Conservation (phyloP, 2,888 invertebrate species). For the Elysia crispata region DNA sequence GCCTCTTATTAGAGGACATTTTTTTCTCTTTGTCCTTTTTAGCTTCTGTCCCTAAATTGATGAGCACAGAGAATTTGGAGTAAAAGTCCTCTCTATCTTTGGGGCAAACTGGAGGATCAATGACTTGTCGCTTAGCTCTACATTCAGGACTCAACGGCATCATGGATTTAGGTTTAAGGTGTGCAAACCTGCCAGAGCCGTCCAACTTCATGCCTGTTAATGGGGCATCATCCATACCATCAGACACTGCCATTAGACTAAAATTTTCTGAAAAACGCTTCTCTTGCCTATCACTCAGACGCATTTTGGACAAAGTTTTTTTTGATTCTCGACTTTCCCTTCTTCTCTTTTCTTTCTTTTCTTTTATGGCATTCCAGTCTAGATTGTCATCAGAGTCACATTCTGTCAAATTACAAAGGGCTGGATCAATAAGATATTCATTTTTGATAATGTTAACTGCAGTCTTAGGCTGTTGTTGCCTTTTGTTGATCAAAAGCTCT, state of each 20-base stretch:
- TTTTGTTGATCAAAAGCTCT: constrained; percentile 56
- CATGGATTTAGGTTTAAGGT: constrained; percentile 43
- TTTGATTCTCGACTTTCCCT: constrained; percentile 62
- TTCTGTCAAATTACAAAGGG: constrained; percentile 62
- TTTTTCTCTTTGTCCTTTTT: constrained; percentile 71
- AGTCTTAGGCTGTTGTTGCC: constrained; percentile 52
- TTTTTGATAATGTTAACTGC: constrained; percentile 65
- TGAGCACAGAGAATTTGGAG: constrained; percentile 85
- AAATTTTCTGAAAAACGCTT: constrained; percentile 62
- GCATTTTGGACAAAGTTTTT: constrained; percentile 61
- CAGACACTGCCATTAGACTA: constrained; percentile 32
- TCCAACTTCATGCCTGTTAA: constrained; percentile 58
- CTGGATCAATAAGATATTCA: constrained; percentile 61
- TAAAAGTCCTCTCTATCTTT: constrained; percentile 69
- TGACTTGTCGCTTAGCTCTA: constrained; percentile 47
- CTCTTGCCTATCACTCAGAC: constrained; percentile 60
- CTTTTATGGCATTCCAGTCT: constrained; percentile 57
- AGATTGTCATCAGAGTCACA: constrained; percentile 70
- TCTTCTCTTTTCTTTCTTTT: constrained; percentile 61
- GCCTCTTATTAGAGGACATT: constrained; percentile 64
- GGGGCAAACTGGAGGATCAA: constrained; percentile 60
- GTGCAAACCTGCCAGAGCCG: constrained; percentile 61
- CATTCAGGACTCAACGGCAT: constrained; percentile 46
- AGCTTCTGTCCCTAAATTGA: constrained; percentile 82
- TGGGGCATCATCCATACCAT: constrained; percentile 56